Conservation (phyloP, 1,140 invertebrate species). For the Helicorthomorpha holstii region DNA sequence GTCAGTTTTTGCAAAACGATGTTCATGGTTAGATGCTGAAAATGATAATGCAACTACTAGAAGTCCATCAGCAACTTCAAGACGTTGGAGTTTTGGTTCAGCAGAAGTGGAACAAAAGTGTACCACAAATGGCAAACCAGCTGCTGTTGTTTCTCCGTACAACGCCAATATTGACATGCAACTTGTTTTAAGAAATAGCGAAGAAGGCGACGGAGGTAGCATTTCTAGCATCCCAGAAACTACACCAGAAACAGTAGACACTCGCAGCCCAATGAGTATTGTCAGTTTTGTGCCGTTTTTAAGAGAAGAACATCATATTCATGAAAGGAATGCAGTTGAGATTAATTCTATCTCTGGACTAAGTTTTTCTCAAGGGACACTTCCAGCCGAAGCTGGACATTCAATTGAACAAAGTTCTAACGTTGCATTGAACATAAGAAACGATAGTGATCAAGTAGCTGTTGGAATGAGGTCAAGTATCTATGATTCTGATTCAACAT, state of each 20-base stretch:
- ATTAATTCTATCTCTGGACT: background rate
- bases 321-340: background rate
- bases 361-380: background rate
- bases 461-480: background rate
- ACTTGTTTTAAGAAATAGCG: background rate
- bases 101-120: background rate
- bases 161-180: background rate
- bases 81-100: background rate
- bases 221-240: background rate
- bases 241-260: too few relatives aligned
- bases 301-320: background rate
- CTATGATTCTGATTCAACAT: background rate
- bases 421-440: background rate
- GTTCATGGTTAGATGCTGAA: too few relatives aligned
- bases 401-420: background rate
- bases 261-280: background rate
- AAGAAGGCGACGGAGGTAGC: background rate
- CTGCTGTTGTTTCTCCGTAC: background rate
- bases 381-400: background rate
- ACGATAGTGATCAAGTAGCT: background rate
- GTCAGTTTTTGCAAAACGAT: too few relatives aligned
- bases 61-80: too few relatives aligned
- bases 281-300: background rate
- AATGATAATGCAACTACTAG: too few relatives aligned
- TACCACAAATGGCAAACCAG: background rate